These are phyloP conservation scores for Stenolophus ochropezus DNA, from an alignment of 2,888 invertebrate species.

Conservation along the genomic window DNA sequence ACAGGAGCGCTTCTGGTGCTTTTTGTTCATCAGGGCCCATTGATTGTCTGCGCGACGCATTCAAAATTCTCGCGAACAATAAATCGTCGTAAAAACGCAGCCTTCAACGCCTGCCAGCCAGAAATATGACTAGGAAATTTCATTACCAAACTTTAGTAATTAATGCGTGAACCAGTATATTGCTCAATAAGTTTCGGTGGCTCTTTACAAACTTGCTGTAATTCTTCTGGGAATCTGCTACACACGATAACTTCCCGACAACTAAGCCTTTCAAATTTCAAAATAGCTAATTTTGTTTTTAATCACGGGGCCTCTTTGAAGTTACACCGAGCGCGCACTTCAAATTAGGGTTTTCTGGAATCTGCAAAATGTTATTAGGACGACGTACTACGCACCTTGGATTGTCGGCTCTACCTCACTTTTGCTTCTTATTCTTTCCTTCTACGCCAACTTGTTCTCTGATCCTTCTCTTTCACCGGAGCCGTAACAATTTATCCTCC, in stretches of 20 bases:
- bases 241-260: constrained; percentile 38
- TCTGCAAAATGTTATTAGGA: constrained; percentile 37
- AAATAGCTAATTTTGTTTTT: constrained; percentile 55
- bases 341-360: constrained; percentile 32
- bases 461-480: background rate
- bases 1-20: constrained; percentile 6
- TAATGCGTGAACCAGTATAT: constrained; percentile 55
- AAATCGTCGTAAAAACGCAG: constrained; percentile 47
- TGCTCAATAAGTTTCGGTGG: constrained; percentile 57
- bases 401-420: constrained; percentile 22
- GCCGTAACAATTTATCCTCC: background rate
- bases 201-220: constrained; percentile 43
- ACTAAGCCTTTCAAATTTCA: constrained; percentile 53
- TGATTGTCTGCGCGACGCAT: constrained; percentile 43
- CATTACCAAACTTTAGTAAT: constrained; percentile 59
- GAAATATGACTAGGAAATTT: constrained; percentile 56
- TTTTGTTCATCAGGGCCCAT: constrained; percentile 53
- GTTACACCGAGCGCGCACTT: constrained; percentile 34
- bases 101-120: background rate
- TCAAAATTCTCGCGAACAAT: constrained; percentile 52
- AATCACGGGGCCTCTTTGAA: constrained; percentile 50
- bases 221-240: constrained; percentile 52
- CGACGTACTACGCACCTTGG: constrained; percentile 10
- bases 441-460: background rate
- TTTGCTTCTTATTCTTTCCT: constrained; percentile 14